Evolutionary conservation across 2,113 vertebrate genomes (phyloP).

Genomic region (Ovis canadensis): DNA sequence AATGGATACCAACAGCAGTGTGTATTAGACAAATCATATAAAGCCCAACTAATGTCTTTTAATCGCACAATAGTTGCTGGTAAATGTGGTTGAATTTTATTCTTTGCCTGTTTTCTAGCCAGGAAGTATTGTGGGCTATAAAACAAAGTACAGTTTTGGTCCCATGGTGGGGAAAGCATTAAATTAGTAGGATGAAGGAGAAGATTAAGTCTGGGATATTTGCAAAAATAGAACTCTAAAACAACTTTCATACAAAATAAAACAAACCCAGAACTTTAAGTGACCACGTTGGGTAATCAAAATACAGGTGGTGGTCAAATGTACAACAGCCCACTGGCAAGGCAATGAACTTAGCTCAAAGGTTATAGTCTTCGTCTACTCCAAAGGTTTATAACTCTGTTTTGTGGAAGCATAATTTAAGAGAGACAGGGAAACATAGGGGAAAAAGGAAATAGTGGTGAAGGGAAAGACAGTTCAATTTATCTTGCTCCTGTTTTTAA

Average conservation of each 20-base stretch:
- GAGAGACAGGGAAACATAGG: not conserved
- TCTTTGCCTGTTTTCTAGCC: not conserved
- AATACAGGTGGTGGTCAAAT: not conserved
- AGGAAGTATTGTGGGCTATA: not conserved
- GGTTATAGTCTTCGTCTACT: not conserved
- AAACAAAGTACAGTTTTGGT: not conserved
- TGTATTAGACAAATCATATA: not conserved
- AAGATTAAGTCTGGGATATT: not conserved
- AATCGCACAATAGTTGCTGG: not conserved
- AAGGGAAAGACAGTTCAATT: not conserved
- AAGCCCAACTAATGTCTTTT: not conserved
- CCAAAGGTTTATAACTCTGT: not conserved
- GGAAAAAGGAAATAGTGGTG: not conserved
- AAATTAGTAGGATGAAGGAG: not conserved
- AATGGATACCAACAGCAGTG: not conserved
- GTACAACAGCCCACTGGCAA: not conserved
- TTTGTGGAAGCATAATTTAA: slow-evolving; percentile 21
- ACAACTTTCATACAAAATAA: not conserved
- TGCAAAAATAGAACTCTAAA: not conserved
- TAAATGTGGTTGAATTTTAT: not conserved
- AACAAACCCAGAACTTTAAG: not conserved
- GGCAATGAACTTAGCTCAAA: not conserved
- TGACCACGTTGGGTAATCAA: not conserved
- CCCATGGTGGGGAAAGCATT: not conserved
- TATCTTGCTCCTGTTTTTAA: not conserved